These are phyloP conservation scores for Anagrus nilaparvatae DNA, from an alignment of 1,140 invertebrate genomes.

Conservation along the genomic window DNA sequence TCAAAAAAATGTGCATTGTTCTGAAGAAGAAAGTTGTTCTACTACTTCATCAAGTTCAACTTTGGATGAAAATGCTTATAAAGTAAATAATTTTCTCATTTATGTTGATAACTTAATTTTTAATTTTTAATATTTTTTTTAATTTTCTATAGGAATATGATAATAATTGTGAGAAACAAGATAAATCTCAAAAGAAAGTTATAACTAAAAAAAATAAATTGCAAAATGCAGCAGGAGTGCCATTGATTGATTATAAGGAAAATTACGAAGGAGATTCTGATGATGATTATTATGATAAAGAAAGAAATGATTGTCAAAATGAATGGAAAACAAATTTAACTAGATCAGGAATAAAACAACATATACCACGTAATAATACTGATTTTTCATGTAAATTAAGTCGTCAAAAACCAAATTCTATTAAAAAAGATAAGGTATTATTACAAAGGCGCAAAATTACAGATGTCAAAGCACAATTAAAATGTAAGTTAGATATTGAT, in stretches of 20 bases:
- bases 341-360: constrained; percentile 27
- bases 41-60: constrained; percentile 62
- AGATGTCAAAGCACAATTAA: constrained; percentile 31
- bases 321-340: constrained; percentile 36
- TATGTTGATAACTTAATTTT: background rate
- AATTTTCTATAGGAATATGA: constrained; percentile 20
- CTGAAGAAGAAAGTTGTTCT: constrained; percentile 60
- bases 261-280: constrained; percentile 42
- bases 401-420: constrained; percentile 29
- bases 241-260: constrained; percentile 35
- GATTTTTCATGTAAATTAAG: constrained; percentile 29
- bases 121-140: background rate
- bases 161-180: constrained; percentile 31
- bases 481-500: constrained; percentile 29
- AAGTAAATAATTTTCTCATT: constrained; percentile 14
- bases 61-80: constrained; percentile 40
- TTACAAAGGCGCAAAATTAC: constrained; percentile 30
- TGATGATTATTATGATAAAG: constrained; percentile 40
- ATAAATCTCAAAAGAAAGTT: constrained; percentile 35
- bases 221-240: constrained; percentile 21
- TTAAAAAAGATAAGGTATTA: constrained; percentile 35
- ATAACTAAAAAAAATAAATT: constrained; percentile 32
- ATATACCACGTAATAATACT: constrained; percentile 23
- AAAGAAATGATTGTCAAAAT: constrained; percentile 32
- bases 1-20: constrained; percentile 35